phyloP scores from a whole-genome alignment of 2,113 vertebrate species.

The Acrocephalus kingi region DNA sequence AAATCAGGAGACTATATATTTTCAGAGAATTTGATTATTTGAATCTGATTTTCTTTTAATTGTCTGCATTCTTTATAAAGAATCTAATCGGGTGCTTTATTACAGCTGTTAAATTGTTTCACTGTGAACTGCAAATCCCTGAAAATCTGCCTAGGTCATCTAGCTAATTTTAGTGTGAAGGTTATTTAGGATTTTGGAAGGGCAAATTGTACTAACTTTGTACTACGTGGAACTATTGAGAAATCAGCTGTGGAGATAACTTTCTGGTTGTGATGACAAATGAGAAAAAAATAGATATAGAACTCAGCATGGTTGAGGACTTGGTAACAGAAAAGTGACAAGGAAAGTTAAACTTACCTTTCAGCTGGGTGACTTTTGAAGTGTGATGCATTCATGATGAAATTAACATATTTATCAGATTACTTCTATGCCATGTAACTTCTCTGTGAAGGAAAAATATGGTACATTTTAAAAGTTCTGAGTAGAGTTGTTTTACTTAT shows the following conservation, averaged over 20 bases:
- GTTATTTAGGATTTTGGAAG: conserved; percentile 9
- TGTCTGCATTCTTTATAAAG: neutral
- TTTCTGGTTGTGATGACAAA: neutral
- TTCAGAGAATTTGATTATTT: neutral
- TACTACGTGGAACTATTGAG: neutral
- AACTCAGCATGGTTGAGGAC: neutral
- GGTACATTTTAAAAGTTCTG: neutral
- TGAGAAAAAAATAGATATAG: neutral
- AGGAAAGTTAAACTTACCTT: neutral
- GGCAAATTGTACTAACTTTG: neutral
- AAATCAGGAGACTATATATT: neutral
- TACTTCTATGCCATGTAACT: neutral
- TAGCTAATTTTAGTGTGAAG: conserved; percentile 32
- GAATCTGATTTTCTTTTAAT: neutral
- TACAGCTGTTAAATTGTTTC: neutral
- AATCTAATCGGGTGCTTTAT: neutral
- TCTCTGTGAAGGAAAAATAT: neutral
- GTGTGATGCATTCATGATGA: neutral
- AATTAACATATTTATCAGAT: neutral
- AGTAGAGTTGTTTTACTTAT: neutral
- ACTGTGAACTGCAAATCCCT: conserved; percentile 8
- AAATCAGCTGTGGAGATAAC: neutral
- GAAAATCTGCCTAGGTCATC: neutral
- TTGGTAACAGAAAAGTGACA: neutral
- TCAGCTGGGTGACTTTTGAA: neutral